These are phyloP conservation scores for Enoplosus armatus DNA, from an alignment of 2,797 vertebrate genomes.

Conservation along the genomic window DNA sequence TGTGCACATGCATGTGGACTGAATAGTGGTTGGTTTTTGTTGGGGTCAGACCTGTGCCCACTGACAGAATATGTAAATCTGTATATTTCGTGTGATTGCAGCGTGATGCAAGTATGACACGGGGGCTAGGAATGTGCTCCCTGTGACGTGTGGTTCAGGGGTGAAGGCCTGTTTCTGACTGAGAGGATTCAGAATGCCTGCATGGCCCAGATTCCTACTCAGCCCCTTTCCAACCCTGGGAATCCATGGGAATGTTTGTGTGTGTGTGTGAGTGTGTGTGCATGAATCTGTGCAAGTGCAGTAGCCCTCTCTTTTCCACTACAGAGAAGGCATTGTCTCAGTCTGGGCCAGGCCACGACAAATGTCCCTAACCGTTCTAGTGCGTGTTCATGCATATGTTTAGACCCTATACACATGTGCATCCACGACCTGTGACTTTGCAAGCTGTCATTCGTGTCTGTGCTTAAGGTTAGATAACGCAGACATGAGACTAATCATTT, in stretches of 20 bases:
- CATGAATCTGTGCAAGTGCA: conserved; percentile 67
- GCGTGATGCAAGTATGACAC: conserved; percentile 67
- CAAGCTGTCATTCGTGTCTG: conserved; percentile 4
- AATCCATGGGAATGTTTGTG: conserved; percentile 81
- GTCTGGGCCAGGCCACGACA: conserved; percentile 55
- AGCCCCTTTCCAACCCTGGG: conserved; percentile 72
- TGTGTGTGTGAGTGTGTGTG: conserved; percentile 55
- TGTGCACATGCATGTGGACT: conserved; percentile 31
- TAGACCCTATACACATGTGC: conserved; percentile 10
- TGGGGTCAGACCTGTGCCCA: conserved; percentile 22
- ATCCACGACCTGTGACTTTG: conserved; percentile 27
- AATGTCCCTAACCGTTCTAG: conserved; percentile 70
- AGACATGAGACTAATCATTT: too few relatives aligned
- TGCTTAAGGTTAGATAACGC: neutral
- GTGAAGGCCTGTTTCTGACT: conserved; percentile 69
- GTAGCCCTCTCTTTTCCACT: conserved; percentile 64
- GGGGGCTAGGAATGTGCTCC: conserved; percentile 70
- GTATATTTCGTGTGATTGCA: conserved; percentile 60
- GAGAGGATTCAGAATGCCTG: conserved; percentile 73
- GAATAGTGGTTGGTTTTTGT: conserved; percentile 17
- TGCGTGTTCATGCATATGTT: conserved; percentile 29
- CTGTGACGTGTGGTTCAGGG: conserved; percentile 66
- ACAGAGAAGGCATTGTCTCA: conserved; percentile 81
- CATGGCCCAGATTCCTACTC: conserved; percentile 81
- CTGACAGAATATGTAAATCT: conserved; percentile 41